Percentiles rank a stretch among this genome's conserved stretches.
phyloP scores from a whole-genome alignment of 2,113 vertebrate genomes.

The Epinephelus moara region DNA sequence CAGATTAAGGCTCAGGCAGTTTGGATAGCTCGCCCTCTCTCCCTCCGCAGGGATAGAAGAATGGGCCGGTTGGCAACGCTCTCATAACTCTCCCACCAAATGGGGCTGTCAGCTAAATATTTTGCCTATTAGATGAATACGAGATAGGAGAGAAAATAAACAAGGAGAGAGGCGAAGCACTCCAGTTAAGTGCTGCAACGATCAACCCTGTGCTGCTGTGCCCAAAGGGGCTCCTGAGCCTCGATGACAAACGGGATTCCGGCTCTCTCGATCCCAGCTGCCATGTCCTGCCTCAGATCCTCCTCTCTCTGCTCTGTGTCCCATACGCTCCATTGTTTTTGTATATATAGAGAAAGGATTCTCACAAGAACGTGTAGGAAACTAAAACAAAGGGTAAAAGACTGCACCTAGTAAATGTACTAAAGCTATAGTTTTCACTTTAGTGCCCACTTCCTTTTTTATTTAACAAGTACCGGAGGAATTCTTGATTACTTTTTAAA shows the following conservation, averaged over 20 bases:
- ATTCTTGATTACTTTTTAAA: background rate
- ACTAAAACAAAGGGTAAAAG: conserved; percentile 5
- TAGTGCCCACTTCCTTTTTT: background rate
- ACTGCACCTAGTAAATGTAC: background rate
- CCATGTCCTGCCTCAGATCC: conserved; percentile 52
- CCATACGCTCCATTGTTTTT: conserved; percentile 32
- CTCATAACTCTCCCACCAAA: conserved; percentile 86
- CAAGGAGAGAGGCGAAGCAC: conserved; percentile 72
- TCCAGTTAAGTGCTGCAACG: conserved; percentile 80
- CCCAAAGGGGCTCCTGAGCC: conserved; percentile 76
- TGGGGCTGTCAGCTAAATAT: conserved; percentile 87
- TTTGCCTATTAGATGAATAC: conserved; percentile 88
- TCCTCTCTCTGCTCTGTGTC: conserved; percentile 20
- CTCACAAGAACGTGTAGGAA: conserved; percentile 26
- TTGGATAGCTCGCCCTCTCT: conserved; percentile 81
- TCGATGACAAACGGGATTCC: conserved; percentile 81
- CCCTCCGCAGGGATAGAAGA: conserved; percentile 72
- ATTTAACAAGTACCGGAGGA: background rate
- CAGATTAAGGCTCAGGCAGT: conserved; percentile 81
- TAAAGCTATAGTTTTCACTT: background rate
- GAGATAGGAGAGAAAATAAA: conserved; percentile 83
- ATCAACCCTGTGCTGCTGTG: conserved; percentile 71
- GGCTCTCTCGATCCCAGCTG: conserved; percentile 67
- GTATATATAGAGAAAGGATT: conserved; percentile 9
- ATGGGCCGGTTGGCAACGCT: conserved; percentile 81